Evolutionary conservation across 2,797 vertebrate genomes (phyloP).

Genomic region (Gadopsis bispinosus): DNA sequence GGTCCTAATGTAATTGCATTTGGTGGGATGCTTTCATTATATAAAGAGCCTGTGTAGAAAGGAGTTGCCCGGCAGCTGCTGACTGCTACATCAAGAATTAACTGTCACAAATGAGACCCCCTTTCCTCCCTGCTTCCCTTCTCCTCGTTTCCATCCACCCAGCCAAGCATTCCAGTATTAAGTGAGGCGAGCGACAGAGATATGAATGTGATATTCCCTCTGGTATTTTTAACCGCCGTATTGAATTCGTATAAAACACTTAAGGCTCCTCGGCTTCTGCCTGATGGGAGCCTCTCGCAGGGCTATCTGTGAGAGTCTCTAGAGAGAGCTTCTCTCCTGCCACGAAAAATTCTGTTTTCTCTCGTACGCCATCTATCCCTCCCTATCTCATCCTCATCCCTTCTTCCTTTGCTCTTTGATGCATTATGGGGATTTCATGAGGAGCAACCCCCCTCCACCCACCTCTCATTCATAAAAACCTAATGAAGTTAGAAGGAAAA

Average conservation of each 20-base stretch:
- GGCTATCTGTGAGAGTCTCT: constrained; percentile 81
- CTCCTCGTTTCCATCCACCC: constrained; percentile 75
- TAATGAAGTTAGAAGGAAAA: constrained; percentile 83
- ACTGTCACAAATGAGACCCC: constrained; percentile 74
- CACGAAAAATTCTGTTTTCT: constrained; percentile 73
- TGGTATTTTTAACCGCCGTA: constrained; percentile 88
- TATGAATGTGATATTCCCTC: constrained; percentile 88
- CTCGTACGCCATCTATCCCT: constrained; percentile 69
- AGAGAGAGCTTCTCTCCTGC: constrained; percentile 80
- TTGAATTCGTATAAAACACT: constrained; percentile 89
- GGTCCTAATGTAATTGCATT: constrained; percentile 75
- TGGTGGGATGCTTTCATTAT: constrained; percentile 73
- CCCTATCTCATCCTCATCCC: constrained; percentile 53
- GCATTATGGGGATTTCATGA: constrained; percentile 68
- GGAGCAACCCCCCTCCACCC: constrained; percentile 24
- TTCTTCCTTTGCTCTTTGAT: constrained; percentile 63
- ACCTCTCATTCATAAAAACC: constrained; percentile 84
- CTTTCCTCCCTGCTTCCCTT: constrained; percentile 62
- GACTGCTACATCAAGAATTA: constrained; percentile 77
- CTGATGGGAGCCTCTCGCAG: constrained; percentile 80
- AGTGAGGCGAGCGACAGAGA: constrained; percentile 84
- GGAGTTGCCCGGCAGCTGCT: constrained; percentile 71
- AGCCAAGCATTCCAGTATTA: constrained; percentile 80
- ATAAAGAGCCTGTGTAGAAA: constrained; percentile 71
- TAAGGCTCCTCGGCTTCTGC: constrained; percentile 81